phyloP scores from a whole-genome alignment of 2,888 invertebrate genomes.

The Pyrochroa serraticornis region DNA sequence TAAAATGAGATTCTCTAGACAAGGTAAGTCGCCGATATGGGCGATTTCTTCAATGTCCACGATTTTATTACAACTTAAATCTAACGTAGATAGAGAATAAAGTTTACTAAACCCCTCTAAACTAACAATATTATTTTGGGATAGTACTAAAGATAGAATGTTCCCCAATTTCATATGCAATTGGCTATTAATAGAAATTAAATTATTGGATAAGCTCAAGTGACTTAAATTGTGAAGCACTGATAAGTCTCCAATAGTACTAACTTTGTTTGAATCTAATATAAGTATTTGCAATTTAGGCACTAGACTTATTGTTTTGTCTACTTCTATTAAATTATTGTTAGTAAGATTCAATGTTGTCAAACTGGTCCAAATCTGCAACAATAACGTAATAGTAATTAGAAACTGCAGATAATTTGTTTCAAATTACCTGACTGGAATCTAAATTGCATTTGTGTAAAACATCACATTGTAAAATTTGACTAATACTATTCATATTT shows the following conservation, averaged over 20 bases:
- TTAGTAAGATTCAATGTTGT: conserved; percentile 76
- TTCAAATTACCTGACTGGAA: conserved; percentile 50
- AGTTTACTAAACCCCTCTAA: conserved; percentile 79
- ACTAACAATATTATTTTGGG: conserved; percentile 80
- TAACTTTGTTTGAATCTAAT: conserved; percentile 80
- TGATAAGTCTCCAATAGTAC: conserved; percentile 76
- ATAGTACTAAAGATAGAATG: conserved; percentile 81
- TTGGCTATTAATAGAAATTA: conserved; percentile 72
- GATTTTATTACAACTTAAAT: conserved; percentile 86
- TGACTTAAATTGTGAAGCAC: conserved; percentile 76
- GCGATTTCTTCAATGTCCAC: conserved; percentile 81
- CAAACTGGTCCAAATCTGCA: conserved; percentile 74
- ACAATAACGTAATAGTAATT: conserved; percentile 34
- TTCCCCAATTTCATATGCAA: conserved; percentile 89
- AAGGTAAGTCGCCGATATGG: conserved; percentile 80
- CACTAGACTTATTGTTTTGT: conserved; percentile 78
- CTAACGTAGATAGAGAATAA: conserved; percentile 83
- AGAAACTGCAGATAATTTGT: conserved; percentile 3
- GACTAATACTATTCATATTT: conserved; percentile 71
- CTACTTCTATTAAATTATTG: conserved; percentile 78
- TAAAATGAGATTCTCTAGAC: conserved; percentile 83
- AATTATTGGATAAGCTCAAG: conserved; percentile 82
- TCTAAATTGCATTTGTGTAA: conserved; percentile 69
- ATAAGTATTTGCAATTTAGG: conserved; percentile 74
- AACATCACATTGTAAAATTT: conserved; percentile 84